Evolutionary conservation across 92 coral and sea anemone genomes (phyloP).

Genomic region (Ricordea florida): DNA sequence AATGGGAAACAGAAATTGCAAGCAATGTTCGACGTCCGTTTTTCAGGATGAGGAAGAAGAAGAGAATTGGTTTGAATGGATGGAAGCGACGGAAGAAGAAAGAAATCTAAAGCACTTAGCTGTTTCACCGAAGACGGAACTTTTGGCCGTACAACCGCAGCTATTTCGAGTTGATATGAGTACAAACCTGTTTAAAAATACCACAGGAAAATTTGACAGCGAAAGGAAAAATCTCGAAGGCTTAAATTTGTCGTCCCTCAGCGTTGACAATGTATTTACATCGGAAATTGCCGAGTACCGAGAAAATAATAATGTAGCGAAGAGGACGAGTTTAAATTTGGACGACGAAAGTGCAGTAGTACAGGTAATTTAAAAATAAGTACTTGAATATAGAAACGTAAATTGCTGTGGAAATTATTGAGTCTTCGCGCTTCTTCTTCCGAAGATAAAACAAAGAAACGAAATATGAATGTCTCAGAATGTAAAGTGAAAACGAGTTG

Average conservation of each 20-base stretch:
- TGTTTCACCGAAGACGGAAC: conserved; percentile 7
- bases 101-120: background rate
- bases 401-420: too few relatives aligned
- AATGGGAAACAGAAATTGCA: conserved; percentile 23
- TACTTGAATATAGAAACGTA: too few relatives aligned
- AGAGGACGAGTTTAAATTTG: too few relatives aligned
- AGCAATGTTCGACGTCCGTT: conserved; percentile 16
- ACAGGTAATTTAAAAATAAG: too few relatives aligned
- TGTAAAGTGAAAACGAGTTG: too few relatives aligned
- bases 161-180: background rate
- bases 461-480: too few relatives aligned
- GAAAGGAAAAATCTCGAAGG: background rate
- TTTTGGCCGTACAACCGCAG: conserved; percentile 18
- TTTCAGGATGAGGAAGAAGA: conserved; percentile 56
- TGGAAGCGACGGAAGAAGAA: conserved; percentile 6
- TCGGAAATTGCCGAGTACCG: too few relatives aligned
- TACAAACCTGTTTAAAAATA: background rate
- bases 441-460: too few relatives aligned
- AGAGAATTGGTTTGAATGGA: conserved; percentile 68
- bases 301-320: too few relatives aligned
- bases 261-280: background rate
- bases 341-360: too few relatives aligned
- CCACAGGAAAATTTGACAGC: background rate
- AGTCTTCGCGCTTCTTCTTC: too few relatives aligned
- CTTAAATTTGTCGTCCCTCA: background rate